Evolutionary conservation across 2,888 invertebrate genomes (phyloP).

Genomic region (Hoplodrina blanda): DNA sequence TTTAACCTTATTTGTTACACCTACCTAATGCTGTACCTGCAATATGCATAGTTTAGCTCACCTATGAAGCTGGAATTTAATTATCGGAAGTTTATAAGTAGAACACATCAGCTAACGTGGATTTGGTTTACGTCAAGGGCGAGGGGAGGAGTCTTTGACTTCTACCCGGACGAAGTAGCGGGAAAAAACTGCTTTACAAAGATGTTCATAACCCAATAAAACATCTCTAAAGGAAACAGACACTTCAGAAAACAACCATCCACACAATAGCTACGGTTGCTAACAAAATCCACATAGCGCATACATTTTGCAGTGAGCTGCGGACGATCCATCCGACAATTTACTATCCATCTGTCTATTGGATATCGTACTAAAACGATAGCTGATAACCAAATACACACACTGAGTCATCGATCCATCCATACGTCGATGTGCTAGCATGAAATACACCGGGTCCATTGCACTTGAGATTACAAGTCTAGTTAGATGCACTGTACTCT

Average conservation of each 20-base stretch:
- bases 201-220: background rate
- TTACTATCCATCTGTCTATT: slow-evolving; percentile 73
- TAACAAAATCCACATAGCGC: slow-evolving; percentile 33
- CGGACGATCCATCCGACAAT: slow-evolving; percentile 56
- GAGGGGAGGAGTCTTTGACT: no score
- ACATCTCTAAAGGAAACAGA: slow-evolving; percentile 1
- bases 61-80: no score
- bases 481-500: slow-evolving; percentile 13
- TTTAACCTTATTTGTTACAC: no score
- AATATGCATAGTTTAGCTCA: no score
- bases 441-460: slow-evolving; percentile 62
- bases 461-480: slow-evolving; percentile 50
- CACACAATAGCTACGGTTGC: slow-evolving; percentile 3
- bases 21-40: no score
- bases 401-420: slow-evolving; percentile 77
- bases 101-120: no score
- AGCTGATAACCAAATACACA: slow-evolving; percentile 82
- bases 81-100: no score
- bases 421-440: slow-evolving; percentile 61
- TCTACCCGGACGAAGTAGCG: no score
- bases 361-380: slow-evolving; percentile 72
- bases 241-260: slow-evolving; percentile 14
- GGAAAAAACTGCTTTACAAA: background rate
- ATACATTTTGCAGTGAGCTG: slow-evolving; percentile 35
- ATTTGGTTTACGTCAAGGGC: no score